Evolutionary conservation across 2,797 vertebrate species (phyloP).

Genomic region (Megaceryle alcyon): DNA sequence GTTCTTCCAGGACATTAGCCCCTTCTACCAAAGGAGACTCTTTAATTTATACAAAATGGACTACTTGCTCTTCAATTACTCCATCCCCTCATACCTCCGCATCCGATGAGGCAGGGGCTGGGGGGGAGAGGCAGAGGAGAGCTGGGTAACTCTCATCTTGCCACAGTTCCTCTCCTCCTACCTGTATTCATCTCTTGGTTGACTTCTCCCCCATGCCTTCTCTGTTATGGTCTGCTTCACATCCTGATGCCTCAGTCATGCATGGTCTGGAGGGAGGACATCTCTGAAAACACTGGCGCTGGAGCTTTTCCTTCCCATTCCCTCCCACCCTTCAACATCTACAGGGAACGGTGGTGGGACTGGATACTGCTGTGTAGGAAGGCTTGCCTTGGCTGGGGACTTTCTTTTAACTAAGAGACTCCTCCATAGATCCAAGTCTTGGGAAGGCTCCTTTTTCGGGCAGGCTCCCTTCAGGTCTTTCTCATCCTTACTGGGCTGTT

Average conservation of each 20-base stretch:
- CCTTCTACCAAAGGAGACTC: slow-evolving; percentile 92
- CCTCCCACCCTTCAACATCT: neutral
- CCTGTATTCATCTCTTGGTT: neutral
- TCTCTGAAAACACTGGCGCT: neutral
- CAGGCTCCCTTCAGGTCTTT: slow-evolving; percentile 50
- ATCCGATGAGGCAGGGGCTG: slow-evolving; percentile 78
- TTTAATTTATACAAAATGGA: slow-evolving; percentile 96
- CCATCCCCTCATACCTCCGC: slow-evolving; percentile 86
- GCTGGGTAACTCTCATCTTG: slow-evolving; percentile 44
- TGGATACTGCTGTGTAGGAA: neutral
- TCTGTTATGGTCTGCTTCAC: neutral
- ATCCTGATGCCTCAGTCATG: neutral
- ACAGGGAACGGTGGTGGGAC: neutral
- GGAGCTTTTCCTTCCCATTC: neutral
- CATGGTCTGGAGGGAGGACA: neutral
- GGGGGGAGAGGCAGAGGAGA: neutral
- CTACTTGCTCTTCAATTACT: slow-evolving; percentile 97
- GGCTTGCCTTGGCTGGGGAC: neutral
- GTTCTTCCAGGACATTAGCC: slow-evolving; percentile 91
- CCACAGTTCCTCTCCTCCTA: neutral
- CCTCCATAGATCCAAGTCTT: neutral
- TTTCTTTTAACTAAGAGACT: neutral
- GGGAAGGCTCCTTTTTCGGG: neutral
- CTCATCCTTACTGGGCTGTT: neutral
- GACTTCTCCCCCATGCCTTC: neutral